Base-by-base conservation (phyloP, 2,888 invertebrate species). In the Lamellibrachia columna region DNA sequence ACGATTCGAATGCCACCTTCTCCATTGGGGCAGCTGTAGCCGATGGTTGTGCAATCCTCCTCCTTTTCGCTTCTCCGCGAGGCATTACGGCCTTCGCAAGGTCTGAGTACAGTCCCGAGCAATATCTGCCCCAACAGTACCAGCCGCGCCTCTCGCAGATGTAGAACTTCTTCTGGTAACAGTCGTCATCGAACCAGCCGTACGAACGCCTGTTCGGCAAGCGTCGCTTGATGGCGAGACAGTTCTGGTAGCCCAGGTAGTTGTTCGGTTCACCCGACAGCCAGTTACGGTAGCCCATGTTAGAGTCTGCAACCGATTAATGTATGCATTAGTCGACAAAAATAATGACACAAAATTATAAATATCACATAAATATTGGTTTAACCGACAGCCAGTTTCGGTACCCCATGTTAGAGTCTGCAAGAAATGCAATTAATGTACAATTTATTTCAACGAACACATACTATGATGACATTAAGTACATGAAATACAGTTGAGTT, bases 161-260 rank as follows among this genome's bases (percentile, higher is more conserved):
- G 75, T 75, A 75, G 75, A 75, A 75, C 75, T 75, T 75, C 75
- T 75, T 75, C 75, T 75, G 15, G 22, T 75, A 75, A 75, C 75
- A 75, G 75, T 75, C 75, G 75, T 75, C 75, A n/a, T 75, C 75
- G 75, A 75, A 75, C 75, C 75, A 75, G 22, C 22, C 22, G 22
- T 75, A 75, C 6, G 22, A 22, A 75, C 75, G 75, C 15, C 22
- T 75, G 75, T 7, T 75, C 75, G 4, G 22, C 75, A n/a, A 75
- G 22, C 75, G 75, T 75, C n/a, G 22, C n/a, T 75, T 75, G 75
- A 75, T 75, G 22, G 75, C 75, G 22, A 75, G 15, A n/a, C 75
- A 75, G 75, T 75, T 75, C 75, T 75, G 75, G 75, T 75, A 75
- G 15, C 4, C 2, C 22, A 75, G 22, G 6, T 75, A 75, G 75